Evolutionary conservation across 2,113 vertebrate species (phyloP).

Genomic region (Hypanus sabinus): DNA sequence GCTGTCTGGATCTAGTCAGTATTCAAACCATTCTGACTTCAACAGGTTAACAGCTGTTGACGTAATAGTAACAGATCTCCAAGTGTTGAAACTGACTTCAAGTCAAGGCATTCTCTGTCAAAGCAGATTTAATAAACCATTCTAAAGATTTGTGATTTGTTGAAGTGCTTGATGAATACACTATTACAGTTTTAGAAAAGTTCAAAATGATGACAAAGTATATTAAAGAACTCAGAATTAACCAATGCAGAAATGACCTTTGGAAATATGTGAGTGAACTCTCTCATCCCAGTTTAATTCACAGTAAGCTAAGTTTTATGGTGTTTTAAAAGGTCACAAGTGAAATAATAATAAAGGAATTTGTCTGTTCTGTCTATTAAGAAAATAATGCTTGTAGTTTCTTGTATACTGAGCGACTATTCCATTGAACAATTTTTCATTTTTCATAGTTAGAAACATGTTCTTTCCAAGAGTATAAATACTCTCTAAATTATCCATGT

Average conservation of each 20-base stretch:
- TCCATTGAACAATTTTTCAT: background rate
- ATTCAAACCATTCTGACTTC: background rate
- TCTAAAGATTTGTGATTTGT: background rate
- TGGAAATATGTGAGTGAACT: background rate
- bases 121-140: background rate
- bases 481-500: background rate
- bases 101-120: background rate
- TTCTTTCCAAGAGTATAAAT: background rate
- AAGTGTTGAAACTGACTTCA: background rate
- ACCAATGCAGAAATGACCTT: background rate
- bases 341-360: background rate
- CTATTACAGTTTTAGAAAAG: background rate
- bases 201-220: slow-evolving; percentile 25
- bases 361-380: background rate
- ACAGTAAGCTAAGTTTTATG: background rate
- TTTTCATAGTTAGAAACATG: background rate
- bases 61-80: background rate
- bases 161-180: background rate
- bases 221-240: background rate
- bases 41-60: background rate
- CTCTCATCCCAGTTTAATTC: background rate
- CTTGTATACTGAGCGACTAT: background rate
- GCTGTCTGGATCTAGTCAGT: background rate
- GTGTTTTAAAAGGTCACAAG: background rate
- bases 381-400: background rate